Evolutionary conservation across 2,888 invertebrate genomes (phyloP).

Genomic region (Podabrus alpinus): DNA sequence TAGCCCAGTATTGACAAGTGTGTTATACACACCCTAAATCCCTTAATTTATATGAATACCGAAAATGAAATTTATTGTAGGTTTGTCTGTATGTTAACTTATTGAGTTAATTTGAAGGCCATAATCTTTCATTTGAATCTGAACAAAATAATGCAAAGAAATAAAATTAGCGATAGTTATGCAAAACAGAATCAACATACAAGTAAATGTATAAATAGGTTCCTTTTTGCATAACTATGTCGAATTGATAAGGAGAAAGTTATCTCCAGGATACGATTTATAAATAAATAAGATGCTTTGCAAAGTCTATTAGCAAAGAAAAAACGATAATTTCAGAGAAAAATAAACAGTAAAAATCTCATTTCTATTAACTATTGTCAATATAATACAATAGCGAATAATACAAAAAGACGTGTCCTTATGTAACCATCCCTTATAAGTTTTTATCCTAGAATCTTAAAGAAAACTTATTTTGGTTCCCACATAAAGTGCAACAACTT

Average conservation of each 20-base stretch:
- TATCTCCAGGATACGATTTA: no score
- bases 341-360: not conserved
- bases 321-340: not conserved
- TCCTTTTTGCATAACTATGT: no score
- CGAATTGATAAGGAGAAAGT: no score
- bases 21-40: not conserved
- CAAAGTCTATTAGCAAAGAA: no score
- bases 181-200: no score
- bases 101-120: not conserved
- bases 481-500: slow-evolving; percentile 25
- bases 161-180: no score
- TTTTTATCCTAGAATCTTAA: not conserved
- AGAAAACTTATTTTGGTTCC: slow-evolving; percentile 7
- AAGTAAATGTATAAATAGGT: no score
- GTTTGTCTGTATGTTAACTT: no score
- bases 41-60: not conserved
- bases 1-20: not conserved
- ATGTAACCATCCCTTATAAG: not conserved
- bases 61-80: not conserved
- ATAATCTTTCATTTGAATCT: no score
- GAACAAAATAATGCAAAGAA: no score
- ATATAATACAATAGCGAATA: not conserved
- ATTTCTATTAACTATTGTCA: not conserved
- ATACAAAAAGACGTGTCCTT: not conserved
- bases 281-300: no score